Evolutionary conservation across 2,113 vertebrate species (phyloP).

Genomic region (Madoqua kirkii): DNA sequence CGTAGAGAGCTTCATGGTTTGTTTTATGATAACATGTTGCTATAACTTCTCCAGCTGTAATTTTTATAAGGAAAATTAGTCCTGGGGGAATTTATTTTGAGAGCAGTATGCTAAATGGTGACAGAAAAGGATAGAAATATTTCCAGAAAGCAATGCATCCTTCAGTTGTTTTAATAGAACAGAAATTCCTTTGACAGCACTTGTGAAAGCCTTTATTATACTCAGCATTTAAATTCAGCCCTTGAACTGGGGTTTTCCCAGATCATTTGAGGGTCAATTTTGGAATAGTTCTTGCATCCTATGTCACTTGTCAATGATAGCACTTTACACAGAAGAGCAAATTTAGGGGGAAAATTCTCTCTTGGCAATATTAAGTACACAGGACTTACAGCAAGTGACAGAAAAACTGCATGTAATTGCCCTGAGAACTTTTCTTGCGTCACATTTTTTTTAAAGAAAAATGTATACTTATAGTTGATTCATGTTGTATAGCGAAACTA

Average conservation of each 20-base stretch:
- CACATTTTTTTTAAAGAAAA: neutral
- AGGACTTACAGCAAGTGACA: neutral
- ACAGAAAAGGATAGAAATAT: slow-evolving; percentile 30
- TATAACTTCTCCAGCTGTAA: slow-evolving; percentile 23
- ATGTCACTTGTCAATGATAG: slow-evolving; percentile 41
- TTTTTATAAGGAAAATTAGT: slow-evolving; percentile 69
- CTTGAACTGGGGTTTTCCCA: slow-evolving; percentile 52
- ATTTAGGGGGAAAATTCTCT: neutral
- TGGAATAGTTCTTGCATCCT: slow-evolving; percentile 29
- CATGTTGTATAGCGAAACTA: neutral
- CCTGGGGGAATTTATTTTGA: slow-evolving; percentile 43
- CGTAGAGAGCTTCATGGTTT: slow-evolving; percentile 24
- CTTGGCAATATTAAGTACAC: neutral
- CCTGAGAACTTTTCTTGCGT: neutral
- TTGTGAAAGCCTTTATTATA: slow-evolving; percentile 60
- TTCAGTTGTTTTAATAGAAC: slow-evolving; percentile 60
- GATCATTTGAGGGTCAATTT: slow-evolving; percentile 59
- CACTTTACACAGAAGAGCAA: neutral
- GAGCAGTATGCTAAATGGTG: slow-evolving; percentile 44
- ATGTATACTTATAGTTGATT: neutral
- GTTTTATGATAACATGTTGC: slow-evolving; percentile 57
- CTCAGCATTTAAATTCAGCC: slow-evolving; percentile 67
- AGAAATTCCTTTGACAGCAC: slow-evolving; percentile 65
- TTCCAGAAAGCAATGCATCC: slow-evolving; percentile 52
- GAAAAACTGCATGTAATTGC: neutral